Conservation (phyloP, 1,140 invertebrate species). For the Achatina immaculata region DNA sequence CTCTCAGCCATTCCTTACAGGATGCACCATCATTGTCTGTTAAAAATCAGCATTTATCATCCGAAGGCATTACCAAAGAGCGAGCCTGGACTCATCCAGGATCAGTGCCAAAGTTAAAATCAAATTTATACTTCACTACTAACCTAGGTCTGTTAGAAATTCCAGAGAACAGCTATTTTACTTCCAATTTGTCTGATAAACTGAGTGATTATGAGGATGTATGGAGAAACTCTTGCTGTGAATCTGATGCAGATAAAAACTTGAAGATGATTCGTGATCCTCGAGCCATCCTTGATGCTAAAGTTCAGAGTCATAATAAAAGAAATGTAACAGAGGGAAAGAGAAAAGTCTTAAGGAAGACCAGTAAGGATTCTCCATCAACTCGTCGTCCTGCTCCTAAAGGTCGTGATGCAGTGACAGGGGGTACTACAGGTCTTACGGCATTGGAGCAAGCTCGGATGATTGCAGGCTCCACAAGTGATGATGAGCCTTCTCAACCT, state of each 20-base stretch:
- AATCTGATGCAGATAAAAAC: slow-evolving; percentile 39
- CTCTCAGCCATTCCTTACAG: background rate
- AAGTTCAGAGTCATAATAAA: background rate
- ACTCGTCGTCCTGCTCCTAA: background rate
- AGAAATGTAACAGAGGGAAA: slow-evolving; percentile 3
- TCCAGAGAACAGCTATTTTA: slow-evolving; percentile 77
- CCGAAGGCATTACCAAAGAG: background rate
- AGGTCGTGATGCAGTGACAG: slow-evolving; percentile 22
- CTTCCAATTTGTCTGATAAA: slow-evolving; percentile 89
- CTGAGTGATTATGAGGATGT: slow-evolving; percentile 96
- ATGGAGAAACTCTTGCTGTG: slow-evolving; percentile 75
- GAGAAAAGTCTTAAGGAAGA: slow-evolving; percentile 30
- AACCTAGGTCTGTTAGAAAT: slow-evolving; percentile 56
- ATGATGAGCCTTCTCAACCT: slow-evolving; percentile 1
- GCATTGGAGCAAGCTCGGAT: slow-evolving; percentile 27
- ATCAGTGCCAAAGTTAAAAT: slow-evolving; percentile 41
- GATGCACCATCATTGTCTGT: background rate
- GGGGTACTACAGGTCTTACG: slow-evolving; percentile 11
- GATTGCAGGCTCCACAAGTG: slow-evolving; percentile 30
- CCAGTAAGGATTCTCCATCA: slow-evolving; percentile 12
- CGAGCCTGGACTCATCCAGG: slow-evolving; percentile 15
- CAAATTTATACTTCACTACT: slow-evolving; percentile 70
- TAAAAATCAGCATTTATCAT: background rate
- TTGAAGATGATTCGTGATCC: slow-evolving; percentile 20
- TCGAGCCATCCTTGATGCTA: slow-evolving; percentile 3